A percentile compares a stretch with the other conserved stretches of the same genome.
phyloP scores from a whole-genome alignment of 2,888 invertebrate species.

The Dermolepida albohirtum region DNA sequence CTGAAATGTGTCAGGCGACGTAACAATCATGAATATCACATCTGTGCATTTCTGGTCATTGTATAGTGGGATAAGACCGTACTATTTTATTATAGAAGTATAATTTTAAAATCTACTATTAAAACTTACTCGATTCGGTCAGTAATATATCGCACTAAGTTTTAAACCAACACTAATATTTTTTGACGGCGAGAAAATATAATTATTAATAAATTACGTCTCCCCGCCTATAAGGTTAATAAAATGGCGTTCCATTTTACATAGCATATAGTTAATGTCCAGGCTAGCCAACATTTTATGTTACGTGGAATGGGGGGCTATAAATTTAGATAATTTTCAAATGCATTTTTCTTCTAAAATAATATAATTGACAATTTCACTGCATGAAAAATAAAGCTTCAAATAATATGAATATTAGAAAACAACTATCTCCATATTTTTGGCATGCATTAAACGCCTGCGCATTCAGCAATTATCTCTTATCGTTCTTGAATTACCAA shows the following conservation, averaged over 20 bases:
- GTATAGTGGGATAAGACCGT: neutral
- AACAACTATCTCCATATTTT: too few species aligned
- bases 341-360: too few species aligned
- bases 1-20: too few species aligned
- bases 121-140: constrained; percentile 32
- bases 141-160: constrained; percentile 8
- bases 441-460: neutral
- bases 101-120: constrained; percentile 3
- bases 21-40: constrained; percentile 21
- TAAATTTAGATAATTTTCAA: too few species aligned
- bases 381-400: too few species aligned
- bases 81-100: constrained; percentile 1
- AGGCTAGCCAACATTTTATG: constrained; percentile 50
- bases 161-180: constrained; percentile 7
- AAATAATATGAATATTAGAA: too few species aligned
- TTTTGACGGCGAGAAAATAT: constrained; percentile 19
- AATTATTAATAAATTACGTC: constrained; percentile 53
- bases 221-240: constrained; percentile 65
- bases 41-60: neutral
- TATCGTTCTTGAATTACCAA: too few species aligned
- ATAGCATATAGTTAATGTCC: constrained; percentile 43
- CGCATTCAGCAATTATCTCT: neutral
- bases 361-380: too few species aligned
- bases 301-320: neutral
- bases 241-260: constrained; percentile 62